Evolutionary conservation across 64 coral and sea anemone genomes (phyloP), one percentile per base, ranked within the genome.

Genomic region (Exaiptasia diaphana): DNA sequence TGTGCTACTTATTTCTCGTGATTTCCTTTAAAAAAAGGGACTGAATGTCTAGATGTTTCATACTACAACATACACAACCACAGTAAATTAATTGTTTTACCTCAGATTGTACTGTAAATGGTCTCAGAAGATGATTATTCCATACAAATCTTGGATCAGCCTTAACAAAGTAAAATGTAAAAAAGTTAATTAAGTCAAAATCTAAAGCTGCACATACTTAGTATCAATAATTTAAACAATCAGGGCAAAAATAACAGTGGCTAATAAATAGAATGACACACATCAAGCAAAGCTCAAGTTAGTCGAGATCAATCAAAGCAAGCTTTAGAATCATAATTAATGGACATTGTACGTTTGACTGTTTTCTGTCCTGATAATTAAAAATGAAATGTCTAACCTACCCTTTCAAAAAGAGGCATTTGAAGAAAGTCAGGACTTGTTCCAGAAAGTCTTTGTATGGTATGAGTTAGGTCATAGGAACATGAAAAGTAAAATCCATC

Each of bases 131-230:
- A 55, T 99, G 95, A 65, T 68, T 82, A 61, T 99, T 99, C 95
- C 95, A 99, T 14, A 99, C 80, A 99, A 99, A 99, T 89, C 95
- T 79, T 42, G 90, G 95, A 57, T 99, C 95, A 80, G 85, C 88
- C 88, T 96, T n/a, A n/a, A n/a, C n/a, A n/a, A n/a, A n/a, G n/a
- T 43, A 32, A 20, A 59, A 50, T 33, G 35, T 6, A 58, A 77
- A 42, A 4, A 56, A 50, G 63, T 41, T n/a, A 64, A 63, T 38
- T 45, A 49, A 21, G 11, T 54, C 0, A 8, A 50, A 49, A n/a
- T 43, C 44, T 5, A 42, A 77, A 15, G 67, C 5, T 60, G 31
- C 22, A 29, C 1, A 5, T 18, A 60, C 18, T 29, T 5, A 60
- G 32, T 29, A 61, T 26, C 31, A 73, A 11, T 37, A 39, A 43